Evolutionary conservation across 2,888 invertebrate species (phyloP).

Genomic region (Lathronympha strigana): DNA sequence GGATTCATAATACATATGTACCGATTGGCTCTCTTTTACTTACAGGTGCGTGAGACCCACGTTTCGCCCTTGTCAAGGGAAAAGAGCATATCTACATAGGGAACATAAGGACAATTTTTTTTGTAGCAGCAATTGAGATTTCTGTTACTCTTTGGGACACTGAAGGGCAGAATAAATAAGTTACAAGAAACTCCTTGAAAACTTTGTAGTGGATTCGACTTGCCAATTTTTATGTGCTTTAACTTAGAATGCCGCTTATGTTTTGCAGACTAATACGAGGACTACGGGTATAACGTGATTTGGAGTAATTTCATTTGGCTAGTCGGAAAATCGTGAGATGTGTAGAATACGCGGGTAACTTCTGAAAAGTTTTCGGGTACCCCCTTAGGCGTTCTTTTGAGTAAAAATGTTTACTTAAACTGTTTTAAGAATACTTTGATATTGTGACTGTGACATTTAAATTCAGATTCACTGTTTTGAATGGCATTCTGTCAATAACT

Average conservation of each 20-base stretch:
- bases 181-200: constrained; percentile 35
- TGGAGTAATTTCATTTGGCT: neutral
- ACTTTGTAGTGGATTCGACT: constrained; percentile 23
- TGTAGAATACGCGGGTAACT: too few relatives aligned
- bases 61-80: neutral
- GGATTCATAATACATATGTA: constrained; percentile 25
- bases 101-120: neutral
- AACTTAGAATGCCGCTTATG: constrained; percentile 10
- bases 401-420: too few relatives aligned
- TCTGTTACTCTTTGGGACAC: constrained; percentile 11
- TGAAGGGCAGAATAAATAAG: constrained; percentile 26
- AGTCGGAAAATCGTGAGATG: neutral
- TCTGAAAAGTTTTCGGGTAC: too few relatives aligned
- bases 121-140: neutral
- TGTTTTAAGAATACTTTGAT: too few relatives aligned
- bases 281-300: constrained; percentile 7
- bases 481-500: too few relatives aligned
- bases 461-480: too few relatives aligned
- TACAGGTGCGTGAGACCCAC: constrained; percentile 19
- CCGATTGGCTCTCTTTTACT: constrained; percentile 2
- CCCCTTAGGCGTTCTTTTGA: too few relatives aligned
- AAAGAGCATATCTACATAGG: constrained; percentile 2
- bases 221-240: constrained; percentile 14
- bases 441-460: too few relatives aligned
- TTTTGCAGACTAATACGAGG: constrained; percentile 12